These are phyloP conservation scores for Allygus modestus DNA, from an alignment of 2,888 invertebrate genomes.

Conservation along the genomic window DNA sequence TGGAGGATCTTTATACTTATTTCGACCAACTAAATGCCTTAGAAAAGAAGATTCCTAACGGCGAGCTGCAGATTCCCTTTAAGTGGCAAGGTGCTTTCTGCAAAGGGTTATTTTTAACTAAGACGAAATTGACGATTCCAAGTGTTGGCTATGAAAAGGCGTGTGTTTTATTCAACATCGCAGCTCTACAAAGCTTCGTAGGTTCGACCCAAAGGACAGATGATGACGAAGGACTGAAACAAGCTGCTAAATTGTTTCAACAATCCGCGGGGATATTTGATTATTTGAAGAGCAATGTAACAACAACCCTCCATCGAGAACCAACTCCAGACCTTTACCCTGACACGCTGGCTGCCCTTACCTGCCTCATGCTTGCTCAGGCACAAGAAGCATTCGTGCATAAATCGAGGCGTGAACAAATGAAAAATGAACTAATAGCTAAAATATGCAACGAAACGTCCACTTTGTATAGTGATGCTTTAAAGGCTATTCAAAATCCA, in stretches of 20 bases:
- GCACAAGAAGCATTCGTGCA: slow-evolving; percentile 98
- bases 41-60: slow-evolving; percentile 95
- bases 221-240: slow-evolving; percentile 95
- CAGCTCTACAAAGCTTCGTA: slow-evolving; percentile 92
- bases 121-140: slow-evolving; percentile 76
- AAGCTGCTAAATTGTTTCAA: slow-evolving; percentile 93
- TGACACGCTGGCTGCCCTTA: slow-evolving; percentile 92
- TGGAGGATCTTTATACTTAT: slow-evolving; percentile 96
- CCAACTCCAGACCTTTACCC: slow-evolving; percentile 97
- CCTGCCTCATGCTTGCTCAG: slow-evolving; percentile 96
- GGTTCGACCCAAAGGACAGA: slow-evolving; percentile 92
- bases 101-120: slow-evolving; percentile 93
- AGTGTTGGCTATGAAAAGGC: slow-evolving; percentile 92
- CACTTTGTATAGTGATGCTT: slow-evolving; percentile 94
- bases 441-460: slow-evolving; percentile 95
- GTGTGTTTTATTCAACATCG: slow-evolving; percentile 97
- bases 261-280: slow-evolving; percentile 94
- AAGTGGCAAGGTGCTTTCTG: slow-evolving; percentile 99
- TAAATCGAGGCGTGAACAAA: slow-evolving; percentile 94
- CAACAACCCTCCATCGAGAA: slow-evolving; percentile 93
- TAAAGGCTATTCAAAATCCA: slow-evolving; percentile 87
- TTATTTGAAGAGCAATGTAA: slow-evolving; percentile 88
- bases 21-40: slow-evolving; percentile 96
- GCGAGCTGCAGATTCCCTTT: slow-evolving; percentile 97
- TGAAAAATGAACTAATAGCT: slow-evolving; percentile 96